Evolutionary conservation across 2,113 vertebrate species (phyloP), one percentile per base, ranked within the genome.

Genomic region (Zosterops japonicus): DNA sequence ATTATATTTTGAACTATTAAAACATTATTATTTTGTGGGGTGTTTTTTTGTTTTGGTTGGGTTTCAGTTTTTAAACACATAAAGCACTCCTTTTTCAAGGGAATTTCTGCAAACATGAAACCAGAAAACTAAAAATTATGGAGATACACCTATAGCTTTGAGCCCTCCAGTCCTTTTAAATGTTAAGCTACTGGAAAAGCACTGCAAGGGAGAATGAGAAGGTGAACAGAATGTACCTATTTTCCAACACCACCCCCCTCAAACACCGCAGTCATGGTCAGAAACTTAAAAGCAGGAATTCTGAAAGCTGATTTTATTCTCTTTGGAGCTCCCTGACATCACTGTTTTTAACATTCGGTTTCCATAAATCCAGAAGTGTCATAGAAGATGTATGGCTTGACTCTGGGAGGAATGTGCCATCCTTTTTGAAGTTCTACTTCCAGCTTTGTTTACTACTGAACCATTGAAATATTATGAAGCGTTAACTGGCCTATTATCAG

Each of bases 391-490:
- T 94, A 95, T 59, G 95, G 92, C 72, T 97, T 28, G 35, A 93
- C 96, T 97, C 96, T 60, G 72, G 1, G 5, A 92, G 94, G 93
- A 97, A 97, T 97, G 96, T 97, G 85, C 93, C 96, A 97, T 97
- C 96, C 76, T 96, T 97, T 98, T 97, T 98, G 98, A 98, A 98
- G 98, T 98, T 67, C 91, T 74, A n/a, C 69, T 96, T 97, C 89
- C 90, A 96, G 89, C 94, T 95, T 90, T 97, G 97, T 96, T 98
- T 97, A 97, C 97, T 95, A 84, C 75, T 96, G 94, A 97, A 93
- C 65, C 95, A 96, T 28, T 94, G 94, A 97, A 97, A 97, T 55
- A 84, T 96, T 95, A 94, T 90, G 95, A 97, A 97, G 97, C 88
- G 94, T 97, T 96, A 96, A 94, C 76, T 87, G 94, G 96, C 75